Conservation (phyloP, 2,113 vertebrate genomes). For the Limnothrissa miodon region DNA sequence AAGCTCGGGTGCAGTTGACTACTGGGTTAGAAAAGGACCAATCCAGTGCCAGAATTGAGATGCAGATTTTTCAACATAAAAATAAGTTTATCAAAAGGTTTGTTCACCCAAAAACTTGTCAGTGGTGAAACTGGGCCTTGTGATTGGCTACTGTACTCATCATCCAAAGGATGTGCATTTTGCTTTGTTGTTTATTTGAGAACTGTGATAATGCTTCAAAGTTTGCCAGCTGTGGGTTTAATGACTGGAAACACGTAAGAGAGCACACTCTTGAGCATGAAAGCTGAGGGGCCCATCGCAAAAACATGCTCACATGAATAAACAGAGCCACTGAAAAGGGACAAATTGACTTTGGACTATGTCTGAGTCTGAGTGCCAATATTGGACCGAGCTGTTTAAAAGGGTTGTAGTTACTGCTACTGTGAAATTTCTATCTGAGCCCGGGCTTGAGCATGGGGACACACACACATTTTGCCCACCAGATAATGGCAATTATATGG, state of each 20-base stretch:
- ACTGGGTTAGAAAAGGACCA: not conserved
- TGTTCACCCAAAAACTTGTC: conserved; percentile 7
- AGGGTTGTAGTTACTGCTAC: conserved; percentile 24
- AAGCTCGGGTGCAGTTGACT: not conserved
- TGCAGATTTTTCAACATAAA: not conserved
- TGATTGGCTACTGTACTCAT: conserved; percentile 3
- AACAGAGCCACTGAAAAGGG: too few relatives aligned
- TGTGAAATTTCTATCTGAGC: not conserved
- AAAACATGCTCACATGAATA: too few relatives aligned
- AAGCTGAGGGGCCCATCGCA: not conserved
- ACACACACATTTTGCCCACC: not conserved
- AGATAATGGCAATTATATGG: conserved; percentile 10
- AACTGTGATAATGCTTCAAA: not conserved
- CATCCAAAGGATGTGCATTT: conserved; percentile 3
- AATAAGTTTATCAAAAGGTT: not conserved
- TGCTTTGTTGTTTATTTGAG: conserved; percentile 20
- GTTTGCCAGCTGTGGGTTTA: not conserved
- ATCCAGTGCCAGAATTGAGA: not conserved
- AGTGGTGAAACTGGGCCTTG: conserved; percentile 10
- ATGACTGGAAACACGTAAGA: conserved; percentile 5
- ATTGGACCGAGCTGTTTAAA: conserved; percentile 16
- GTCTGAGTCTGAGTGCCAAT: not conserved
- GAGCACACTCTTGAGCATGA: not conserved
- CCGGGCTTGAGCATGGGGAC: not conserved
- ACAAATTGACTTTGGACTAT: not conserved